A percentile compares a stretch with the other conserved stretches of the same genome.
Evolutionary conservation across 2,888 invertebrate species (phyloP).

Genomic region (Strigamia crassipes): DNA sequence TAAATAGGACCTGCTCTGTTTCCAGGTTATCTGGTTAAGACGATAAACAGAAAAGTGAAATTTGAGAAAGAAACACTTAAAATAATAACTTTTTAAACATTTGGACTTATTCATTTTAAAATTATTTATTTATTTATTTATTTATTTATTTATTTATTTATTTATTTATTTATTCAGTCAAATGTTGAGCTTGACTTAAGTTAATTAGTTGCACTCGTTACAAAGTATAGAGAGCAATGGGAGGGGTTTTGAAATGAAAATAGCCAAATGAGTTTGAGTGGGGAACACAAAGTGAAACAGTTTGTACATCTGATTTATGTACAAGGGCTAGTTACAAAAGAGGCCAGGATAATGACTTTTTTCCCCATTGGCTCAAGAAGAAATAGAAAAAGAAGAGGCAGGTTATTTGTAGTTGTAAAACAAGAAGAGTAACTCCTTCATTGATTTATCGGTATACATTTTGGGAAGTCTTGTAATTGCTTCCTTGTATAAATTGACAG

Average conservation of each 20-base stretch:
- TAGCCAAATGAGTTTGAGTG: constrained; percentile 17
- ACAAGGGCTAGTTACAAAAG: constrained; percentile 31
- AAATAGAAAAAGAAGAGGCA: not conserved
- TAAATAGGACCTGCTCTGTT: not conserved
- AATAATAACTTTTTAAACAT: too few species aligned
- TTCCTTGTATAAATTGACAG: not conserved
- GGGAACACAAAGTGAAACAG: constrained; percentile 31
- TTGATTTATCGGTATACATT: constrained; percentile 3
- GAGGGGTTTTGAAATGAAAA: not conserved
- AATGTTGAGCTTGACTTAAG: not conserved
- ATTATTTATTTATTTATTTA: not conserved
- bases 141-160: not conserved
- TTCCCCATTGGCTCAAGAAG: not conserved
- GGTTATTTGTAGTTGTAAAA: constrained; percentile 29
- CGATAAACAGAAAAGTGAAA: not conserved
- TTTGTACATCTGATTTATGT: constrained; percentile 36
- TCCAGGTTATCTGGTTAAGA: not conserved
- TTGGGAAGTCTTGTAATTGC: constrained; percentile 4
- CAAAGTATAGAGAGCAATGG: not conserved
- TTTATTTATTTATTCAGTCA: not conserved
- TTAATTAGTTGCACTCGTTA: constrained; percentile 23
- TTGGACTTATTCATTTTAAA: not conserved
- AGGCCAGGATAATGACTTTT: constrained; percentile 31
- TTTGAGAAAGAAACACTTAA: too few species aligned
- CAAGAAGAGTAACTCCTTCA: constrained; percentile 13